Evolutionary conservation across 2,888 invertebrate species (phyloP).

Genomic region (Meganola albula): DNA sequence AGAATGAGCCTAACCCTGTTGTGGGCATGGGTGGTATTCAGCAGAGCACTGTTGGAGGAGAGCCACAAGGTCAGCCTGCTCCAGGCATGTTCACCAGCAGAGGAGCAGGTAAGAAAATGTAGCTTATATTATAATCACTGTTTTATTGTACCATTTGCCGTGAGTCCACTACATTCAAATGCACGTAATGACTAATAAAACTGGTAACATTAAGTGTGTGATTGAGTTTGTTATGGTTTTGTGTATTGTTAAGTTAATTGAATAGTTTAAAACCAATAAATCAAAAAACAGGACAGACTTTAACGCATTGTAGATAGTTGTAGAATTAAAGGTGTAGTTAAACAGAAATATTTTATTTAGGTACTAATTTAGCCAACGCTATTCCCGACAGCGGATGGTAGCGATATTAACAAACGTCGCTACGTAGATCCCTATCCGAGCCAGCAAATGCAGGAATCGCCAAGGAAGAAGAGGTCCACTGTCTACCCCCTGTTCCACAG

Average conservation of each 20-base stretch:
- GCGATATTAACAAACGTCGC: slow-evolving; percentile 61
- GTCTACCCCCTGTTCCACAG: slow-evolving; percentile 49
- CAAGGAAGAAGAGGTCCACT: slow-evolving; percentile 63
- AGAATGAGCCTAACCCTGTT: slow-evolving; percentile 66
- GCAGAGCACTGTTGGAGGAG: slow-evolving; percentile 54
- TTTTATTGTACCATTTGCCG: not conserved
- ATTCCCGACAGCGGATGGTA: slow-evolving; percentile 73
- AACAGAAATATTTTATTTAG: slow-evolving; percentile 48
- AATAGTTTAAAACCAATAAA: no score
- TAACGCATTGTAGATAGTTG: not conserved
- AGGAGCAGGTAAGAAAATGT: slow-evolving; percentile 67
- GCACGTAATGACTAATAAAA: no score
- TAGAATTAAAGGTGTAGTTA: slow-evolving; percentile 16
- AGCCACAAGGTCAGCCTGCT: slow-evolving; percentile 57
- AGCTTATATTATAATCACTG: slow-evolving; percentile 23
- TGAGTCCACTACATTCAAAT: not conserved
- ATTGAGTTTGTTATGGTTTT: no score
- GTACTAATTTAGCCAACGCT: slow-evolving; percentile 64
- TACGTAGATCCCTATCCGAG: slow-evolving; percentile 70
- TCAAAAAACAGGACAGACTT: no score
- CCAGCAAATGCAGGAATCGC: slow-evolving; percentile 66
- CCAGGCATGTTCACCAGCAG: slow-evolving; percentile 67
- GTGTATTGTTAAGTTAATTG: no score
- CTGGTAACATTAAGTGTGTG: no score
- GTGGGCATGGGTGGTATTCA: slow-evolving; percentile 63